Base-by-base conservation (phyloP, 1,140 invertebrate species). In the Nasonia vitripennis region DNA sequence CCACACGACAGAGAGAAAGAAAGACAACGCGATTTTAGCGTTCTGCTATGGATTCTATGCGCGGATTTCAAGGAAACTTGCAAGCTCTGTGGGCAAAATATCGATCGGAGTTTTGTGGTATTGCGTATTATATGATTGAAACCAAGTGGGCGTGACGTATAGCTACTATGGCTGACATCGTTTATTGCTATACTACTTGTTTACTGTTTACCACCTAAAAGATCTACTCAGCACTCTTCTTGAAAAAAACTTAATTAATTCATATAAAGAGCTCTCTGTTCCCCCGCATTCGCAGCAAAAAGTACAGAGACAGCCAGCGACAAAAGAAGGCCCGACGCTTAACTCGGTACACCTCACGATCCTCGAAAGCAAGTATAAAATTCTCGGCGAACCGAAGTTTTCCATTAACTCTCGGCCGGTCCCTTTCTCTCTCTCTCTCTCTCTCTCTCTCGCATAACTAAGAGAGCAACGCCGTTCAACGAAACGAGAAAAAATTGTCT, bases 401-500 rank as follows among this genome's bases (percentile, higher is more conserved):
- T 41, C 37, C 73, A 75, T 41, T 75, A 75, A 75, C 73, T 31
- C 31, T n/a, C 37, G 51, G 23, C 41, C 7, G 45, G 45, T 0
- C 20, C 5, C 34, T 37, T 0, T 37, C 34, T 37, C 34, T 37
- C 34, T 37, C 34, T 37, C 34, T 37, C 34, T 37, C 34, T 37
- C 34, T 37, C 34, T 37, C 34, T 37, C 34, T n/a, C 17, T 41
- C 12, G 45, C 34, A 78, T 78, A 78, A 78, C 45, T 78, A 78
- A 31, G 31, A 78, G n/a, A 41, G 23, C 11, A 12, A 14, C n/a
- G 6, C 17, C 31, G 23, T 27, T 31, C 68, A 12, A 10, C 9
- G 27, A 37, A 70, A 70, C n/a, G 37, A 70, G 41, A 20, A 81
- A 81, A 81, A 81, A 81, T 81, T 34, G 68, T 81, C 80, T 71